Evolutionary conservation across 2,888 invertebrate species (phyloP).

Genomic region (Melolontha melolontha): DNA sequence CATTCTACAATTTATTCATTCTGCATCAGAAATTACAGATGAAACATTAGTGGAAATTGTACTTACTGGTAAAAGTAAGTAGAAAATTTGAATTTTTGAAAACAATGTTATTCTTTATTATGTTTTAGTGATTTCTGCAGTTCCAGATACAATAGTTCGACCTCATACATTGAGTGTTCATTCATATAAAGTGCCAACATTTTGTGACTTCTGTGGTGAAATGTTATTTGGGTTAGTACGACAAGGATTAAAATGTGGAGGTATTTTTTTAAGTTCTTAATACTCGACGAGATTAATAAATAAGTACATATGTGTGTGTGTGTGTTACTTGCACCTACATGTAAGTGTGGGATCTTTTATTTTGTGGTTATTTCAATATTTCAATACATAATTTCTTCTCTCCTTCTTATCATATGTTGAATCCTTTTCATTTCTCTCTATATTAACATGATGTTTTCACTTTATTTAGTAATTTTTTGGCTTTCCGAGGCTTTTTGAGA

Average conservation of each 20-base stretch:
- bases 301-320: too few species aligned
- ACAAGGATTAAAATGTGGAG: conserved; percentile 99
- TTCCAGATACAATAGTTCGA: conserved; percentile 72
- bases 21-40: conserved; percentile 90
- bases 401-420: too few species aligned
- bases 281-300: too few species aligned
- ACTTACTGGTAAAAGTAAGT: conserved; percentile 83
- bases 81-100: conserved; percentile 20
- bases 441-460: too few species aligned
- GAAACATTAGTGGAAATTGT: conserved; percentile 97
- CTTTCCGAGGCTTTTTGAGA: too few species aligned
- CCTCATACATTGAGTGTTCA: conserved; percentile 96
- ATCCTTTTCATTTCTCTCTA: too few species aligned
- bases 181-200: conserved; percentile 98
- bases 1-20: conserved; percentile 92
- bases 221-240: conserved; percentile 98
- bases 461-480: too few species aligned
- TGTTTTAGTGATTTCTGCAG: conserved; percentile 55
- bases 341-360: too few species aligned
- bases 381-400: too few species aligned
- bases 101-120: conserved; percentile 4
- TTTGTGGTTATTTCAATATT: too few species aligned
- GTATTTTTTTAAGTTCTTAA: conserved; percentile 68
- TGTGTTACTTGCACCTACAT: too few species aligned
- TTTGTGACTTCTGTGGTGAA: conserved; percentile 99